Percentiles rank a stretch among this genome's conserved stretches.
phyloP scores from a whole-genome alignment of 2,797 vertebrate species.

The Parambassis ranga region DNA sequence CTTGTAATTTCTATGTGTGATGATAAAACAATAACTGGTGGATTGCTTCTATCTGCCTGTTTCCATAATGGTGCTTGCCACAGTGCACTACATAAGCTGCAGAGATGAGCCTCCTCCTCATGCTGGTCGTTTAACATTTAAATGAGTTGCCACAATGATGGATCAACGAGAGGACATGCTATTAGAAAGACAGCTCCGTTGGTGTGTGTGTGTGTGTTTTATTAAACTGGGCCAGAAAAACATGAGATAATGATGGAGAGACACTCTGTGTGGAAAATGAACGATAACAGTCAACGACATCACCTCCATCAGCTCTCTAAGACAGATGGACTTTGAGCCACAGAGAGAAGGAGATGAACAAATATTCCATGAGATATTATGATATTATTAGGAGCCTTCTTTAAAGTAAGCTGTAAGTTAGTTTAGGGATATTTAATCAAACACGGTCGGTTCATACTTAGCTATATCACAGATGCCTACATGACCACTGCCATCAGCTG shows the following conservation, averaged over 20 bases:
- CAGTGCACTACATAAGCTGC: constrained; percentile 36
- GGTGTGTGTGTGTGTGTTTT: constrained; percentile 23
- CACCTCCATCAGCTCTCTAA: constrained; percentile 7
- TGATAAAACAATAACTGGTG: constrained; percentile 5
- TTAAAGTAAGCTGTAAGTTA: no score
- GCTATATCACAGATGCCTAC: no score
- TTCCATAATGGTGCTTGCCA: constrained; percentile 30
- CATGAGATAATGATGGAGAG: constrained; percentile 23
- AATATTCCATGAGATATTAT: no score
- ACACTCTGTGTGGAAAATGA: constrained; percentile 34
- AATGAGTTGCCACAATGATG: constrained; percentile 60
- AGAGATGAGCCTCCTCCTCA: constrained; percentile 42
- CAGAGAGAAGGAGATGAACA: neutral
- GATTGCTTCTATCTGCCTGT: neutral
- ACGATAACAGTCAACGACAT: constrained; percentile 15
- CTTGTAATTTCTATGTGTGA: constrained; percentile 13
- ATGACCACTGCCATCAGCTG: no score
- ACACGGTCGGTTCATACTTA: no score
- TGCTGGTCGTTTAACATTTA: constrained; percentile 57
- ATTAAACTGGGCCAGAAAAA: constrained; percentile 29
- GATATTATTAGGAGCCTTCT: no score
- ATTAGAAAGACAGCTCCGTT: constrained; percentile 43
- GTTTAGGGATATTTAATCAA: no score
- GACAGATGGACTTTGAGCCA: constrained; percentile 1
- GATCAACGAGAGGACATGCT: constrained; percentile 45